Evolutionary conservation across 1,140 invertebrate genomes (phyloP).

Genomic region (Papilio glaucus): DNA sequence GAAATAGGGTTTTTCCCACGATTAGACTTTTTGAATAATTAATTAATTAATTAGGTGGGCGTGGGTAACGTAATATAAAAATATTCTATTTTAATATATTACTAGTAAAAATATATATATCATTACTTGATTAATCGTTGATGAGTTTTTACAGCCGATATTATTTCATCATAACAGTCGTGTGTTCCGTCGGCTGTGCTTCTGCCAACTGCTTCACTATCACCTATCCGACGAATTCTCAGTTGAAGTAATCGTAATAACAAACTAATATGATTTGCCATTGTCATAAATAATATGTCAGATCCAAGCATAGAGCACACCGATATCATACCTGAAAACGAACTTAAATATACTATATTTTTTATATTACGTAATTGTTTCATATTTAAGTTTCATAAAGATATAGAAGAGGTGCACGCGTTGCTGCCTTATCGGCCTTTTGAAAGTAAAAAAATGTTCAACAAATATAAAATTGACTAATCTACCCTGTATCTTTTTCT

Average conservation of each 20-base stretch:
- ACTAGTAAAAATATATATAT: background rate
- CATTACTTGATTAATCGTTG: constrained; percentile 67
- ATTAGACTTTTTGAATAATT: no score
- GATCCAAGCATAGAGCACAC: constrained; percentile 70
- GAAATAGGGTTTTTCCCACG: no score
- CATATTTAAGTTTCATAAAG: background rate
- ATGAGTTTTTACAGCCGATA: constrained; percentile 65
- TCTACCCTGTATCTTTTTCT: background rate
- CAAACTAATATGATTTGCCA: constrained; percentile 75
- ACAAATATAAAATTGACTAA: no score
- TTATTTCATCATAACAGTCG: constrained; percentile 61
- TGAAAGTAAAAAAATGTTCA: no score
- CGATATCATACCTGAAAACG: constrained; percentile 57
- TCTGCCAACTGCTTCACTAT: background rate
- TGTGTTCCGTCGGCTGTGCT: background rate
- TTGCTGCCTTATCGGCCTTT: no score
- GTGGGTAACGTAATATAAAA: background rate
- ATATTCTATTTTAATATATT: background rate
- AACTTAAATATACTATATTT: constrained; percentile 18
- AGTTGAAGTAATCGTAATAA: constrained; percentile 65
- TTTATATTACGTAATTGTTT: background rate
- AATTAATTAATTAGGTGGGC: no score
- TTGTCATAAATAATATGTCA: constrained; percentile 72
- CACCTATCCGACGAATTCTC: constrained; percentile 58
- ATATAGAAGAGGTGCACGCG: background rate